A percentile compares a stretch with the other conserved stretches of the same genome.
phyloP scores from a whole-genome alignment of 2,113 vertebrate genomes.

The Heterotis niloticus region DNA sequence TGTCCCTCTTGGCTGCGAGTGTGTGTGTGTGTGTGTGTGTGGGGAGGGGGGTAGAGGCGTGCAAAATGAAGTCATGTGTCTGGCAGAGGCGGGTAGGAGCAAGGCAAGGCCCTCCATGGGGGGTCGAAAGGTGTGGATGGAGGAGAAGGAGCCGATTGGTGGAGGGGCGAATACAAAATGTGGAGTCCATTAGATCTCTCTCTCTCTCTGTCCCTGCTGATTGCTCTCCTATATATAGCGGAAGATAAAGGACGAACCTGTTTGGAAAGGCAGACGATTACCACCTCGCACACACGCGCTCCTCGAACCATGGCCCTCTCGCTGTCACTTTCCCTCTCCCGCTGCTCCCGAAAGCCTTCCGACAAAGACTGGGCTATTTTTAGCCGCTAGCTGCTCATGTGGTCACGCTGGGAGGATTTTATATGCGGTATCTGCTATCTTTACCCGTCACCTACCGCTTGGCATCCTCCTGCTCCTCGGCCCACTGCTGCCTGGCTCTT shows the following conservation, averaged over 20 bases:
- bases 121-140: constrained; percentile 34
- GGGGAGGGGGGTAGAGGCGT: too few relatives aligned
- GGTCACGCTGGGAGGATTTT: constrained; percentile 30
- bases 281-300: neutral
- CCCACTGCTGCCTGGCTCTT: constrained; percentile 54
- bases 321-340: too few relatives aligned
- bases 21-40: too few relatives aligned
- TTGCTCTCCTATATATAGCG: constrained; percentile 23
- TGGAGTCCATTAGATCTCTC: constrained; percentile 16
- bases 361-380: neutral
- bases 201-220: constrained; percentile 9
- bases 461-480: constrained; percentile 42
- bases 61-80: constrained; percentile 44
- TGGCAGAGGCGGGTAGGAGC: constrained; percentile 40
- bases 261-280: neutral
- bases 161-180: constrained; percentile 18
- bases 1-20: constrained; percentile 47
- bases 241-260: constrained; percentile 24
- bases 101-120: constrained; percentile 36
- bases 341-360: neutral
- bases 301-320: neutral
- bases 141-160: constrained; percentile 11
- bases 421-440: constrained; percentile 43
- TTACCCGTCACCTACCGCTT: constrained; percentile 47
- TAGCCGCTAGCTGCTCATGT: neutral